Conservation (phyloP, 30 jellyfish, hydroid and myxozoan species). For the Aurelia sp. region DNA sequence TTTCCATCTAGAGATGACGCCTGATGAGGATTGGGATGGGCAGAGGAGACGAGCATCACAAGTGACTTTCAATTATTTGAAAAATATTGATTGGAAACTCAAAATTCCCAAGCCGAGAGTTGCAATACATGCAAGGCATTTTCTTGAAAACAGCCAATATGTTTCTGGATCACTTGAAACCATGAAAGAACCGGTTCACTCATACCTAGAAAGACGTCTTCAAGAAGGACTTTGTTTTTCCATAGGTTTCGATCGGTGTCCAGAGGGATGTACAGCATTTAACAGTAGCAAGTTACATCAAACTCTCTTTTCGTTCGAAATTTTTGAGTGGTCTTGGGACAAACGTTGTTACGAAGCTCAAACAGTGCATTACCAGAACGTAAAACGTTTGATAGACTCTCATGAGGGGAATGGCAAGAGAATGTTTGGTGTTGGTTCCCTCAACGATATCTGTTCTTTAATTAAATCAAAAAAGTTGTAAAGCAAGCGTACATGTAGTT, state of each 20-base stretch:
- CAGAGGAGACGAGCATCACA: constrained; percentile 1
- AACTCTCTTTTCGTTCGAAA: too few relatives aligned
- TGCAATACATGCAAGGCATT: not conserved
- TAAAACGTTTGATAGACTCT: too few relatives aligned
- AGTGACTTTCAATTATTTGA: not conserved
- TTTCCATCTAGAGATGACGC: constrained; percentile 43
- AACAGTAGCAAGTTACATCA: too few relatives aligned
- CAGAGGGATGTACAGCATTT: too few relatives aligned
- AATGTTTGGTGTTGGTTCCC: not conserved
- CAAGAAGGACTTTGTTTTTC: constrained; percentile 48
- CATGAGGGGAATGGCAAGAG: too few relatives aligned
- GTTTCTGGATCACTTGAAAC: not conserved
- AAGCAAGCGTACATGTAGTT: too few relatives aligned
- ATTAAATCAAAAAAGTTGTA: too few relatives aligned
- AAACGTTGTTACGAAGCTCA: too few relatives aligned
- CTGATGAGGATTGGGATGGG: constrained; percentile 52
- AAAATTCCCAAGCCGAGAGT: not conserved
- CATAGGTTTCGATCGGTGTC: not conserved
- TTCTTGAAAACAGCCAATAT: not conserved
- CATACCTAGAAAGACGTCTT: not conserved
- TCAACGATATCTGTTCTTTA: too few relatives aligned
- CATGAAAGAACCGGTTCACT: not conserved
- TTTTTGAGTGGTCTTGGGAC: too few relatives aligned
- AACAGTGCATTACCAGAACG: too few relatives aligned
- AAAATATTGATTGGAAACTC: not conserved